Percentiles rank a stretch among this genome's conserved stretches.
Conservation (phyloP, 2,888 invertebrate species). For the Limnephilus marmoratus region DNA sequence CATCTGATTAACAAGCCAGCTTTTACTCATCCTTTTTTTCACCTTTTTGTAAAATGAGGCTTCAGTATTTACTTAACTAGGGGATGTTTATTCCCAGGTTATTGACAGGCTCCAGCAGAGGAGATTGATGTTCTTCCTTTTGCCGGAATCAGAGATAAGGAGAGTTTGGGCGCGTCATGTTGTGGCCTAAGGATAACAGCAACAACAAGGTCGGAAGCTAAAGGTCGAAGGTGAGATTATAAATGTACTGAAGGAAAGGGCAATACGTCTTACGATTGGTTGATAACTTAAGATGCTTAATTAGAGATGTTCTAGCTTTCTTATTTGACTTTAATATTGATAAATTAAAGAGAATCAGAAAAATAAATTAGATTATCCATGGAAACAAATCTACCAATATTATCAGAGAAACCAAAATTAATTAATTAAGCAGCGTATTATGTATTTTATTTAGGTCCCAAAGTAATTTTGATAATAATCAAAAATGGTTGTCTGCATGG, state of each 20-base stretch:
- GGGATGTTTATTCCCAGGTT: background rate
- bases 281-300: background rate
- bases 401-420: too few species aligned
- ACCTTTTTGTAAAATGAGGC: background rate
- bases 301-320: background rate
- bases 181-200: constrained; percentile 35
- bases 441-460: too few species aligned
- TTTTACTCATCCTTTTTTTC: background rate
- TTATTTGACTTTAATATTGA: background rate
- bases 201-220: background rate
- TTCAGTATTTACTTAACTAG: background rate
- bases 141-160: constrained; percentile 10
- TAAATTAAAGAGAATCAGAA: background rate
- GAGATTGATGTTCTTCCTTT: constrained; percentile 15
- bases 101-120: constrained; percentile 30
- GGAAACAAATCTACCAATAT: too few species aligned
- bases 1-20: background rate
- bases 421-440: too few species aligned
- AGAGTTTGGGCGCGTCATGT: constrained; percentile 23
- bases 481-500: too few species aligned
- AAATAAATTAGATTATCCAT: too few species aligned
- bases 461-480: too few species aligned
- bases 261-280: background rate
- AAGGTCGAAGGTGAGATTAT: background rate
- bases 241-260: background rate